Conservation (phyloP, 2,113 vertebrate species). For the Lamprologus speciosus region DNA sequence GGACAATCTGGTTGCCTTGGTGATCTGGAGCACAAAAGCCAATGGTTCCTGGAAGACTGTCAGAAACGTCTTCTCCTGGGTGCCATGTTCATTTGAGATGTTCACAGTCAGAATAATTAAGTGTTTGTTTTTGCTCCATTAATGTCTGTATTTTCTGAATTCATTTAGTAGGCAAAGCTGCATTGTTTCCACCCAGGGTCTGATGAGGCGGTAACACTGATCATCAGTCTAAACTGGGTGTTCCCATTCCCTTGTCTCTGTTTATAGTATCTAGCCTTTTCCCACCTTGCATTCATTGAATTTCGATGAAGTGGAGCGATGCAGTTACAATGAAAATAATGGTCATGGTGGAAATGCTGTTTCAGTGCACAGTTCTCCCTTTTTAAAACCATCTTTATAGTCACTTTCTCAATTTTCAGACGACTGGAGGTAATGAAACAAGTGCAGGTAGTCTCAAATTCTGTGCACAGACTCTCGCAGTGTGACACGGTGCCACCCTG, state of each 20-base stretch:
- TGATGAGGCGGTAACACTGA: not conserved
- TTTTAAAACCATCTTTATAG: not conserved
- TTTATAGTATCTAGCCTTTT: not conserved
- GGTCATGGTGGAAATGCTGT: not conserved
- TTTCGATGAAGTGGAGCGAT: not conserved
- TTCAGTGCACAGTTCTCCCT: not conserved
- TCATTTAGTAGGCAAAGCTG: not conserved
- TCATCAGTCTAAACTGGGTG: not conserved
- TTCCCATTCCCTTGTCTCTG: not conserved
- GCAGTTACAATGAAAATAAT: not conserved
- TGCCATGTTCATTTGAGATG: conserved; percentile 4
- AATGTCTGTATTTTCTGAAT: not conserved
- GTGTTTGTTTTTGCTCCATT: not conserved
- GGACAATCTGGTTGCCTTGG: conserved; percentile 46
- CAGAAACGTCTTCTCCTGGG: conserved; percentile 4
- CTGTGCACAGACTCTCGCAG: not conserved
- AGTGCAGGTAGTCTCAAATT: not conserved
- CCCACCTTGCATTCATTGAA: not conserved
- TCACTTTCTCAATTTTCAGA: not conserved
- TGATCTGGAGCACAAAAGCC: conserved; percentile 20
- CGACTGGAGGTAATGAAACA: not conserved
- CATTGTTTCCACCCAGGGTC: not conserved
- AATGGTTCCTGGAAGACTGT: not conserved
- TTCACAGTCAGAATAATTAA: not conserved
- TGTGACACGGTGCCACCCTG: not conserved